Conservation (phyloP, 92 coral and sea anemone species). For the Zoanthus solanderi region DNA sequence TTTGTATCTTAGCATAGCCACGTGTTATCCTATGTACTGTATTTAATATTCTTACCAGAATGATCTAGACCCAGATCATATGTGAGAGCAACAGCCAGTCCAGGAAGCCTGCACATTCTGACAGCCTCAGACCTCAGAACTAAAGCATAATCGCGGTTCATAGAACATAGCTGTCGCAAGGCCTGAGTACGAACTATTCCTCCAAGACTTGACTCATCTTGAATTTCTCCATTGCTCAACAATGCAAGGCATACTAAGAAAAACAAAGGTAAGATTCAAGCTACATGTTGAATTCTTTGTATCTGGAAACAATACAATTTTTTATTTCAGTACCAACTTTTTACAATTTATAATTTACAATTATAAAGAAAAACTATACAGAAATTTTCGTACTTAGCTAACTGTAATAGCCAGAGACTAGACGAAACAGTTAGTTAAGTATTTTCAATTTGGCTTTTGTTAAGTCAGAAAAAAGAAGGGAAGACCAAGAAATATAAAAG, state of each 20-base stretch:
- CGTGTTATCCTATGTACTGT: too few relatives aligned
- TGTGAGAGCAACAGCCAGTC: constrained; percentile 93
- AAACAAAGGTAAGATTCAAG: not conserved
- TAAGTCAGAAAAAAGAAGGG: too few relatives aligned
- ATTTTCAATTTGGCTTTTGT: too few relatives aligned
- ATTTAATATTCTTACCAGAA: constrained; percentile 2
- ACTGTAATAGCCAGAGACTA: too few relatives aligned
- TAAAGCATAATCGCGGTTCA: constrained; percentile 92
- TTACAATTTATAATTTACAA: too few relatives aligned
- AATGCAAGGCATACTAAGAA: constrained; percentile 73
- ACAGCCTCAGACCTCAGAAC: constrained; percentile 86
- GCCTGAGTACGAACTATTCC: constrained; percentile 87
- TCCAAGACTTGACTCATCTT: constrained; percentile 85
- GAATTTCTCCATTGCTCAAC: constrained; percentile 80
- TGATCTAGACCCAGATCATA: constrained; percentile 81
- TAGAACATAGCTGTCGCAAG: constrained; percentile 85
- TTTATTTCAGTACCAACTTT: too few relatives aligned
- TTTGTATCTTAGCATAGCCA: too few relatives aligned
- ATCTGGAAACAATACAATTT: too few relatives aligned
- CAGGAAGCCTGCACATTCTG: constrained; percentile 88
- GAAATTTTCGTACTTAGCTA: too few relatives aligned
- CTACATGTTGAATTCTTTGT: not conserved
- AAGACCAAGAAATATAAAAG: too few relatives aligned
- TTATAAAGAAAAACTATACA: too few relatives aligned
- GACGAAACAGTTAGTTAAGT: too few relatives aligned